phyloP scores from a whole-genome alignment of 1,140 invertebrate genomes.

The Wiebesia pumilae region DNA sequence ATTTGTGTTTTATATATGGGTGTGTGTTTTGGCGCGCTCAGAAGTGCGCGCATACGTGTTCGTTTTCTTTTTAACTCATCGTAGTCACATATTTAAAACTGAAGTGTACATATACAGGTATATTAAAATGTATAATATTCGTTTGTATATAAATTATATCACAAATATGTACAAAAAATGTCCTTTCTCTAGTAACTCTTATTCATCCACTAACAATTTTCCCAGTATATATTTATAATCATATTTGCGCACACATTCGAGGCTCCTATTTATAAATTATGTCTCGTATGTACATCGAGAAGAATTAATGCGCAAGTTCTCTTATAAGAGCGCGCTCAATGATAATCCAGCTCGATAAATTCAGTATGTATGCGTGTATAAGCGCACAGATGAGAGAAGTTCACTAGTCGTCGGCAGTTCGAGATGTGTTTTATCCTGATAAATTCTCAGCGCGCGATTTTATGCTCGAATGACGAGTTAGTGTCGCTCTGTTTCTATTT shows the following conservation, averaged over 20 bases:
- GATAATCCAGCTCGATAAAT: constrained; percentile 48
- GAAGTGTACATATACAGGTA: constrained; percentile 14
- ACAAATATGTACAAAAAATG: constrained; percentile 66
- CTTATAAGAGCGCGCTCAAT: constrained; percentile 6
- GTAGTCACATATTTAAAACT: neutral
- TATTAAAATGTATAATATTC: constrained; percentile 47
- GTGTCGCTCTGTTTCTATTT: neutral
- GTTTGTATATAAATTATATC: constrained; percentile 63
- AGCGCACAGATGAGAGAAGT: neutral
- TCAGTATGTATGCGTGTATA: neutral
- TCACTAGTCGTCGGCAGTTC: constrained; percentile 4
- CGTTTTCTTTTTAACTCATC: neutral
- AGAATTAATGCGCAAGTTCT: constrained; percentile 44
- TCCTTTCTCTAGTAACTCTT: constrained; percentile 52
- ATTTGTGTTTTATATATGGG: neutral
- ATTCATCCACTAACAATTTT: neutral
- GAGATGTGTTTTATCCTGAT: neutral
- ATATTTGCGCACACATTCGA: constrained; percentile 35
- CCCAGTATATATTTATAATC: constrained; percentile 47
- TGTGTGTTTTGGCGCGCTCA: neutral
- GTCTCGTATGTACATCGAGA: constrained; percentile 67
- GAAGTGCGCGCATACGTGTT: neutral
- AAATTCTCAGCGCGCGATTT: constrained; percentile 17
- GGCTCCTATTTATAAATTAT: constrained; percentile 67
- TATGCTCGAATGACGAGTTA: neutral